These are phyloP conservation scores for Aythya baeri DNA, from an alignment of 2,113 vertebrate genomes.

Conservation along the genomic window DNA sequence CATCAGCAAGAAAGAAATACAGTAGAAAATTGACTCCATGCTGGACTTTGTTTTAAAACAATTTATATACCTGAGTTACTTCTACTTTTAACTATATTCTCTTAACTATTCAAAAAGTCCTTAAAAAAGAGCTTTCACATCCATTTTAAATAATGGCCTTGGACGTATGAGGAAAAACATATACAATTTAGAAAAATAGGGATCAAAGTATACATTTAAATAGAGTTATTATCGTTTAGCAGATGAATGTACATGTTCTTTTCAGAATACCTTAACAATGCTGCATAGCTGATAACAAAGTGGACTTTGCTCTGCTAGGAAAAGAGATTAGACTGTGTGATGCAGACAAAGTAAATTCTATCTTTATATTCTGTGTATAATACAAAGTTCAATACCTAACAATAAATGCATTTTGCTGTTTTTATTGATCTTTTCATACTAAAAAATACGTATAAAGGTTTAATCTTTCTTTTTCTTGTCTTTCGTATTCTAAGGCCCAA, in stretches of 20 bases:
- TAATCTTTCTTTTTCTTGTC: not conserved
- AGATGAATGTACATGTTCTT: not conserved
- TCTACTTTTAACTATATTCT: not conserved
- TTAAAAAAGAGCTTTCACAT: not conserved
- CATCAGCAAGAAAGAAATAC: not conserved
- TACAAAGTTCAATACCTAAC: not conserved
- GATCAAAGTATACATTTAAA: not conserved
- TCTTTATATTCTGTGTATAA: not conserved
- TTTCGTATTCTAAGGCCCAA: not conserved
- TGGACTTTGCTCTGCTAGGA: slow-evolving; percentile 1
- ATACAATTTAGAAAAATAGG: not conserved
- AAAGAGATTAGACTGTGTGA: not conserved
- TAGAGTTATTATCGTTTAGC: not conserved
- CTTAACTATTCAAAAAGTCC: not conserved
- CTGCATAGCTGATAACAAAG: not conserved
- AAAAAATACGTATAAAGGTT: not conserved
- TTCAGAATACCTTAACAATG: slow-evolving; percentile 1
- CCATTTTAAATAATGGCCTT: not conserved
- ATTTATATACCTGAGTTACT: not conserved
- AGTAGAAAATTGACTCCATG: not conserved
- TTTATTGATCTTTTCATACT: not conserved
- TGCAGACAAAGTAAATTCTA: not conserved
- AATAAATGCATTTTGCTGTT: not conserved
- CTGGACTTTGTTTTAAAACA: not conserved
- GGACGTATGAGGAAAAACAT: not conserved